phyloP scores from a whole-genome alignment of 2,113 vertebrate genomes.

The Hydrochoerus hydrochaeris region DNA sequence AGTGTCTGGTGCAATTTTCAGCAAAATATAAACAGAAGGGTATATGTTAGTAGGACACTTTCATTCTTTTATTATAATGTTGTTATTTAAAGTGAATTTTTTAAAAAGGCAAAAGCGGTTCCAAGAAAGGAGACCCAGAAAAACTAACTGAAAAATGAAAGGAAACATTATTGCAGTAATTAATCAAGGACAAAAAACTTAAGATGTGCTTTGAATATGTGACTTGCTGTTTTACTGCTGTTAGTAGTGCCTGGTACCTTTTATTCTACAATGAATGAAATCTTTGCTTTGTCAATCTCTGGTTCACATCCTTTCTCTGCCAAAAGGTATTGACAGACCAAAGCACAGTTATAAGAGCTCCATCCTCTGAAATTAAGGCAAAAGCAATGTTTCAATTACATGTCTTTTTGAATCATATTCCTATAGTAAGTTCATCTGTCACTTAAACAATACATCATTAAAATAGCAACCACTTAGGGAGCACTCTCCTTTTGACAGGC shows the following conservation, averaged over 20 bases:
- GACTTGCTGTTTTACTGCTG: not conserved
- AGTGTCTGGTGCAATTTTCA: not conserved
- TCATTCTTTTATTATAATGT: not conserved
- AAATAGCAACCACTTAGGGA: not conserved
- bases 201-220: not conserved
- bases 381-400: not conserved
- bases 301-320: not conserved
- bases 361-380: not conserved
- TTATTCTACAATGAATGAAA: not conserved
- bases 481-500: not conserved
- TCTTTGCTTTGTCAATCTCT: not conserved
- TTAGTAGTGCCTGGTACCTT: not conserved
- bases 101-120: not conserved
- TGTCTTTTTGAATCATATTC: not conserved
- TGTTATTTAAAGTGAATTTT: not conserved
- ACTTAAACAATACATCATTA: not conserved
- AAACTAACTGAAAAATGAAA: not conserved
- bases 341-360: not conserved
- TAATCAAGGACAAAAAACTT: not conserved
- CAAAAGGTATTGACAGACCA: not conserved
- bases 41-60: not conserved
- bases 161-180: not conserved
- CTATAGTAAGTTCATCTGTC: not conserved
- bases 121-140: not conserved
- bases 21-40: not conserved